Evolutionary conservation across 2,888 invertebrate species (phyloP).

Genomic region (Caprella mutica): DNA sequence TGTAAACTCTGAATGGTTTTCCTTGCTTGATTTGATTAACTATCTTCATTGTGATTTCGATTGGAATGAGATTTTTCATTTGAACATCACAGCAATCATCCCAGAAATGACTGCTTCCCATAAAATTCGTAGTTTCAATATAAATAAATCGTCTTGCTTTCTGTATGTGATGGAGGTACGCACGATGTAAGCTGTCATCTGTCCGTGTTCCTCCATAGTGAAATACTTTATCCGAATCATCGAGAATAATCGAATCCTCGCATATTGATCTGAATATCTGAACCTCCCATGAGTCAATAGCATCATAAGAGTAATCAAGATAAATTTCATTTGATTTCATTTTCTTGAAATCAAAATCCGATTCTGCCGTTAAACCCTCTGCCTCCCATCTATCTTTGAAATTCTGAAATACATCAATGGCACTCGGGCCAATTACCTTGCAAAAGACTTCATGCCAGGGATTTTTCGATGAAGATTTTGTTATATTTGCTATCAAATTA

Average conservation of each 20-base stretch:
- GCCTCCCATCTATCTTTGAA: slow-evolving; percentile 3
- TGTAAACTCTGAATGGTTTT: background rate
- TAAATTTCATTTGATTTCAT: background rate
- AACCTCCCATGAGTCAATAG: background rate
- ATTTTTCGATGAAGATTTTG: background rate
- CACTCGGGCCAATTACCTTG: slow-evolving; percentile 1
- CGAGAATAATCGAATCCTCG: background rate
- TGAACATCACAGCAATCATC: slow-evolving; percentile 7
- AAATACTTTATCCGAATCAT: background rate
- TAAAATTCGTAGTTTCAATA: slow-evolving; percentile 3
- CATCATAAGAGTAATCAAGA: background rate
- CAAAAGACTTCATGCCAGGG: slow-evolving; percentile 5
- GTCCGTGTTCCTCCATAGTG: background rate
- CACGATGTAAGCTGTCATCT: slow-evolving; percentile 1
- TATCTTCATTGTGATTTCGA: slow-evolving; percentile 3
- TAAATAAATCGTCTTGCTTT: slow-evolving; percentile 2
- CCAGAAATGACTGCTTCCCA: slow-evolving; percentile 9
- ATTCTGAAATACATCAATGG: background rate
- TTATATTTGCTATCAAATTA: slow-evolving; percentile 1
- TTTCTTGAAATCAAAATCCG: slow-evolving; percentile 6
- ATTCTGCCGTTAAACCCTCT: background rate
- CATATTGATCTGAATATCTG: background rate
- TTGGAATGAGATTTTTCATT: slow-evolving; percentile 1
- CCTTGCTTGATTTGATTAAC: background rate
- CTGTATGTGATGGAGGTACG: slow-evolving; percentile 7